phyloP scores from a whole-genome alignment of 2,113 vertebrate genomes.

The Nothoprocta pentlandii region DNA sequence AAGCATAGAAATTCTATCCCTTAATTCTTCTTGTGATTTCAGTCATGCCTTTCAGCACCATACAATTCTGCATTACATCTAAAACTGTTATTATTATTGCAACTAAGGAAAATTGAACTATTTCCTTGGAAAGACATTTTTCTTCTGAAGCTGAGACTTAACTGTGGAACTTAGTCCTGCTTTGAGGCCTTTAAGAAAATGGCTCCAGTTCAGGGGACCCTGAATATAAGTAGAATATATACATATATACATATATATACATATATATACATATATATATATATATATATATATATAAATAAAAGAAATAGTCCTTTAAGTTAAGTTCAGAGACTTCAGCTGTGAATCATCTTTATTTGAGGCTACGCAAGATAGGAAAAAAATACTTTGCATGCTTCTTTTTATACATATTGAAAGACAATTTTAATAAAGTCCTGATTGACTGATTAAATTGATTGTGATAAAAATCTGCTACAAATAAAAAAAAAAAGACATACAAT shows the following conservation, averaged over 20 bases:
- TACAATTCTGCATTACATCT: not conserved
- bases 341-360: not conserved
- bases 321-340: not conserved
- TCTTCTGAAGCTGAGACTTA: not conserved
- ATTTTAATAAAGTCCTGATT: not conserved
- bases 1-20: not conserved
- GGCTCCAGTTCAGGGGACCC: not conserved
- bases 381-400: not conserved
- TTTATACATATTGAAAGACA: not conserved
- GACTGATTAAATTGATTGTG: too few species aligned
- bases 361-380: not conserved
- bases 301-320: not conserved
- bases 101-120: not conserved
- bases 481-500: not conserved
- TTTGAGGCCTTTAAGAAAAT: not conserved
- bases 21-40: slow-evolving; percentile 11
- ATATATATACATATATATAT: too few species aligned
- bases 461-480: not conserved
- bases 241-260: too few species aligned
- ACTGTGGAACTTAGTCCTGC: not conserved
- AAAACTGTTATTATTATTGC: not conserved
- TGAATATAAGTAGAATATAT: too few species aligned
- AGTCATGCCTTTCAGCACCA: not conserved
- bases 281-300: not conserved
- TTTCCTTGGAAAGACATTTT: not conserved